Conservation (phyloP, 2,113 vertebrate genomes). For the Oryzias melastigma region DNA sequence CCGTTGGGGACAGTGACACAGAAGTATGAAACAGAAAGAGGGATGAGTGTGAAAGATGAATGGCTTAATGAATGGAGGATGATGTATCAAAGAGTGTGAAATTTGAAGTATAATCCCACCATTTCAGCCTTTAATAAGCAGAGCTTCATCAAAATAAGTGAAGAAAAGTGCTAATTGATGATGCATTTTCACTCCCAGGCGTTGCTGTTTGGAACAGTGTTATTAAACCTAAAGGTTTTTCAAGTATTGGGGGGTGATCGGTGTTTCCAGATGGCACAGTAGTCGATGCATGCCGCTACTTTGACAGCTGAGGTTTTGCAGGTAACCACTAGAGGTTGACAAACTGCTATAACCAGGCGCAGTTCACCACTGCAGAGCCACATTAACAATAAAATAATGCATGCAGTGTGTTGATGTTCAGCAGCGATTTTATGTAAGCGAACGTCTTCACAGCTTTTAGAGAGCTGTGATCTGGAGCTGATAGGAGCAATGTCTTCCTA, state of each 20-base stretch:
- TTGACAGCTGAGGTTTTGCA: slow-evolving; percentile 27
- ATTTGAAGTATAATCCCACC: slow-evolving; percentile 25
- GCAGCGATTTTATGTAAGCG: neutral
- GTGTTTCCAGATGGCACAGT: neutral
- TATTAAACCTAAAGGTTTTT: neutral
- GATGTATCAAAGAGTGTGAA: slow-evolving; percentile 38
- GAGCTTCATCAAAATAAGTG: slow-evolving; percentile 6
- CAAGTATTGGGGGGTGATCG: neutral
- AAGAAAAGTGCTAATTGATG: slow-evolving; percentile 30
- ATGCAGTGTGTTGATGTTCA: slow-evolving; percentile 1
- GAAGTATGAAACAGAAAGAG: slow-evolving; percentile 66
- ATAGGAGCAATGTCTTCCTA: no score
- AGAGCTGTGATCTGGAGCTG: no score
- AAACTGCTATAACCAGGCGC: slow-evolving; percentile 57
- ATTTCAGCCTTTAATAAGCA: slow-evolving; percentile 27
- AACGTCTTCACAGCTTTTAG: neutral
- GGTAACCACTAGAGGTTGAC: slow-evolving; percentile 75
- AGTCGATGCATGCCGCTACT: neutral
- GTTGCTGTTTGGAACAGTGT: slow-evolving; percentile 4
- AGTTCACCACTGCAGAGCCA: slow-evolving; percentile 18
- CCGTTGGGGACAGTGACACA: slow-evolving; percentile 60
- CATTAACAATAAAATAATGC: slow-evolving; percentile 18
- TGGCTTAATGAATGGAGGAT: slow-evolving; percentile 51
- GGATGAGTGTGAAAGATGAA: slow-evolving; percentile 62
- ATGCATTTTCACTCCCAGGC: slow-evolving; percentile 23